Evolutionary conservation across 2,888 invertebrate species (phyloP), one percentile per base, ranked within the genome.

Genomic region (Molorchus minor): DNA sequence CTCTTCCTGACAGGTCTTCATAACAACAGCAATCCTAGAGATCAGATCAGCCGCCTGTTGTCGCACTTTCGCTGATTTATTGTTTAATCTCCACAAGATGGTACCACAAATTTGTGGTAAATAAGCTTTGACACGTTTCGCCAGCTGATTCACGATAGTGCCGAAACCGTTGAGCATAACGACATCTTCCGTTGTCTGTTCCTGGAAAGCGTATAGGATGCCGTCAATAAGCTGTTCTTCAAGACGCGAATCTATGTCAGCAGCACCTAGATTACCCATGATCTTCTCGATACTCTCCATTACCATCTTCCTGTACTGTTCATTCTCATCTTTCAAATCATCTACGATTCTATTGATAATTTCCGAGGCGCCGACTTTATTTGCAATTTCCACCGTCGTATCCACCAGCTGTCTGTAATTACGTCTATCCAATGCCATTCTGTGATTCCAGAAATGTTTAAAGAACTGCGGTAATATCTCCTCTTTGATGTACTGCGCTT

Each of bases 231-330:
- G 88, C 75, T 98, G 98, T 82, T 99, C 99, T 80, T 99, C 99
- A 2, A 99, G 84, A 38, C 98, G 87, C 0, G 97, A 96, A 81
- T 99, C 99, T 47, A 99, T 97, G 77, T 99, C 99, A 0, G 97
- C 95, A 0, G 98, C 97, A 13, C 99, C 99, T 61, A 98, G 85
- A 81, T 96, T 97, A 2, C 94, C 95, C 88, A 98, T 94, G 57
- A 98, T 97, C 82, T 98, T 98, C 79, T 99, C 99, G 58, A 99
- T 98, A 0, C 98, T 98, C 81, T 99, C 99, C 97, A 99, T 99
- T 2, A 99, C 99, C 99, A 99, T 99, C 84, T 99, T 99, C 61
- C 99, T 87, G 81, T 99, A 99, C 78, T 98, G 97, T 80, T 99
- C 99, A 79, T 98, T 98, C 81, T 99, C 99, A 79, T 99, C 99